Percentiles rank a stretch among this genome's conserved stretches.
phyloP scores from a whole-genome alignment of 2,888 invertebrate species.

The Adela reaumurella region DNA sequence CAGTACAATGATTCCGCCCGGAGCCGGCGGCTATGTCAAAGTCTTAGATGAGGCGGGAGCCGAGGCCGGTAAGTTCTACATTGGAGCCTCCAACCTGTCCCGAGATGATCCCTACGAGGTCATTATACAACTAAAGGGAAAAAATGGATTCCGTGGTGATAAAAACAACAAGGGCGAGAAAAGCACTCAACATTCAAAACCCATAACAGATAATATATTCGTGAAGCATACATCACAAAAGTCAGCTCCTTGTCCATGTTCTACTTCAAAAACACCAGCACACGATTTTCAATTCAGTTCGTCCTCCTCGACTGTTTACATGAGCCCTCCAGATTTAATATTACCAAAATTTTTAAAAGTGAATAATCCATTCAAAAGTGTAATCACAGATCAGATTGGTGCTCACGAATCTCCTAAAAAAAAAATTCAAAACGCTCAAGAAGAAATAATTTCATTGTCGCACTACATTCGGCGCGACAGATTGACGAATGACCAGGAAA shows the following conservation, averaged over 20 bases:
- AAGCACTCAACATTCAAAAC: not conserved
- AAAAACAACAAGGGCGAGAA: not conserved
- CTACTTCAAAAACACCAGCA: not conserved
- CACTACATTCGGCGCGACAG: not conserved
- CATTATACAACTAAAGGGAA: slow-evolving; percentile 28
- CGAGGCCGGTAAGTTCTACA: slow-evolving; percentile 36
- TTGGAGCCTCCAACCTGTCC: slow-evolving; percentile 35
- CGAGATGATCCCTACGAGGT: slow-evolving; percentile 43
- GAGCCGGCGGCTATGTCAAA: slow-evolving; percentile 26
- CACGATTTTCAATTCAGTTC: slow-evolving; percentile 36
- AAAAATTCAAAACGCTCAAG: not conserved
- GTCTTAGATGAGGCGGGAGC: slow-evolving; percentile 26
- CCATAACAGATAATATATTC: not conserved
- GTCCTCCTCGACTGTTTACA: slow-evolving; percentile 47
- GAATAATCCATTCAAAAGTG: slow-evolving; percentile 18
- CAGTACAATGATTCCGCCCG: slow-evolving; percentile 11
- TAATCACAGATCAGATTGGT: too few species aligned
- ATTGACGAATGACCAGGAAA: not conserved
- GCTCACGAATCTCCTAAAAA: not conserved
- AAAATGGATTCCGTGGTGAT: not conserved
- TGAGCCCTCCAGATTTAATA: slow-evolving; percentile 48
- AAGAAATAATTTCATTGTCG: not conserved
- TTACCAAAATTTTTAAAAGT: slow-evolving; percentile 29
- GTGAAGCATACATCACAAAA: too few species aligned
- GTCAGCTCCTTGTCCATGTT: not conserved